These are phyloP conservation scores for Haliclona indistincta DNA, from an alignment of 37 sponge, comb jelly and placozoan species.

Conservation along the genomic window DNA sequence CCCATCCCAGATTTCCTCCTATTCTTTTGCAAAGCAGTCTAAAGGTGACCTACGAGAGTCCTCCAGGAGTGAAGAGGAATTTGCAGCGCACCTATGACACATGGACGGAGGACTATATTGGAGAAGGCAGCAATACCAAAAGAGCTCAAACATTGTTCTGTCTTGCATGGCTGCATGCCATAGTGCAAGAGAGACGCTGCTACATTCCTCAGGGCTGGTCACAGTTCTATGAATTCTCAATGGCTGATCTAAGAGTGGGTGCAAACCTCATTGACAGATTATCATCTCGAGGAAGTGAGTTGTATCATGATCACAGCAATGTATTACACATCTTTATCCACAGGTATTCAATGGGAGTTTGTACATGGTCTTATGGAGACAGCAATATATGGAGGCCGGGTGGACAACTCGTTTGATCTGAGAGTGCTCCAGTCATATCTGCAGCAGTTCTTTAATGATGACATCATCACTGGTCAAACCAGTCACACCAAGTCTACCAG, in stretches of 20 bases:
- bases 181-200: conserved; percentile 93
- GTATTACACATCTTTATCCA: background rate
- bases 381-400: conserved; percentile 96
- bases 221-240: conserved; percentile 96
- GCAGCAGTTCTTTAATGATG: conserved; percentile 70
- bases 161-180: conserved; percentile 98
- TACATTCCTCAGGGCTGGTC: conserved; percentile 98
- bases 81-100: conserved; percentile 88
- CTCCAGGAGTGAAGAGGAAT: conserved; percentile 94
- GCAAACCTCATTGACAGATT: conserved; percentile 84
- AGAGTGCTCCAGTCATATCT: conserved; percentile 85
- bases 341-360: conserved; percentile 78
- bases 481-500: background rate
- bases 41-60: conserved; percentile 89
- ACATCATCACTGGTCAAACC: conserved; percentile 52
- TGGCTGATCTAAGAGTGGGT: conserved; percentile 85
- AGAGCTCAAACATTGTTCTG: conserved; percentile 87
- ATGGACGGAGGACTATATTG: conserved; percentile 85
- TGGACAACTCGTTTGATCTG: conserved; percentile 95
- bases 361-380: conserved; percentile 96
- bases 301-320: background rate
- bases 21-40: conserved; percentile 88
- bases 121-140: conserved; percentile 44
- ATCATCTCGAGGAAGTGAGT: conserved; percentile 38
- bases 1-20: conserved; percentile 86